Conservation (phyloP, 2,113 vertebrate genomes). For the Ifrita kowaldi region DNA sequence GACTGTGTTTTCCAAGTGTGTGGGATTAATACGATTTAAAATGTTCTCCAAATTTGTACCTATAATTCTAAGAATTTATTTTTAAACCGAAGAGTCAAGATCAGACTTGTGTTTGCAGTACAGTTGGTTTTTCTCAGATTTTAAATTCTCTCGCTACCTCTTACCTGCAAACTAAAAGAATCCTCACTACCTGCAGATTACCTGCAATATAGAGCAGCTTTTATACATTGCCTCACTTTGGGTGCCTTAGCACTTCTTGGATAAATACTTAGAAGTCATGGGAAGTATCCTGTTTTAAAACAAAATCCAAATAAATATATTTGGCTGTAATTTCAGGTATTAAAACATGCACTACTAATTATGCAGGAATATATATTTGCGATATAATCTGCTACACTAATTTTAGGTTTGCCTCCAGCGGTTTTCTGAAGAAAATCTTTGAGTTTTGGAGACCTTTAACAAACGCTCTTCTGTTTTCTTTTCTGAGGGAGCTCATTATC, state of each 20-base stretch:
- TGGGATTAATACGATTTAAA: background rate
- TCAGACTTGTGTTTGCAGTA: background rate
- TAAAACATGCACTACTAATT: background rate
- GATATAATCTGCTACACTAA: background rate
- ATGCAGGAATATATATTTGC: background rate
- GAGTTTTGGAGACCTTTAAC: background rate
- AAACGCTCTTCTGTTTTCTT: background rate
- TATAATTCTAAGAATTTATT: background rate
- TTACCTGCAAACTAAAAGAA: background rate
- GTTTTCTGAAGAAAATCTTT: background rate
- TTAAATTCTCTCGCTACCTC: background rate
- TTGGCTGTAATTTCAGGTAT: background rate
- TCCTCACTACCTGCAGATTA: background rate
- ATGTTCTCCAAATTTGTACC: background rate
- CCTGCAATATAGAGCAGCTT: background rate
- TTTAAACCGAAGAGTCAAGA: background rate
- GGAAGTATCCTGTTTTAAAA: background rate
- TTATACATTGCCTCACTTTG: background rate
- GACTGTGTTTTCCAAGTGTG: background rate
- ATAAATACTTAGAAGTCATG: background rate
- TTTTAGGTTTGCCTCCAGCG: background rate
- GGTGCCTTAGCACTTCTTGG: background rate
- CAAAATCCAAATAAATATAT: background rate
- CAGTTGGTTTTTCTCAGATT: rapidly evolving
- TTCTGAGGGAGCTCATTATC: background rate